Percentiles rank a stretch among this genome's conserved stretches.
Conservation (phyloP, 2,888 invertebrate species). For the Euzetes globulus region DNA sequence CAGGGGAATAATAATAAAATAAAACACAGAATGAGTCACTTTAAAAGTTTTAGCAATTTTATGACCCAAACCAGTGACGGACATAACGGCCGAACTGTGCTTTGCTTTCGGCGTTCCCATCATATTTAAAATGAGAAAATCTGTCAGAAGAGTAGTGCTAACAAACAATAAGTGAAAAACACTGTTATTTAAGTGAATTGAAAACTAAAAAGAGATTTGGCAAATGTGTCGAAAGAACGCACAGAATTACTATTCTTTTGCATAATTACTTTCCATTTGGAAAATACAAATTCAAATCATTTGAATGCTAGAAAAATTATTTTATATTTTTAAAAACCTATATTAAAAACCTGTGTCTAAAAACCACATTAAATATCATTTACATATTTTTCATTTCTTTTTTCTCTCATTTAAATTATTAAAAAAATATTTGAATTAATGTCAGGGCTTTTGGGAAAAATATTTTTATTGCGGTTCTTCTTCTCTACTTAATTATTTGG, state of each 20-base stretch:
- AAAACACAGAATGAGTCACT: constrained; percentile 25
- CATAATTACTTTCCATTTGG: not conserved
- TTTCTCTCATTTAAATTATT: not conserved
- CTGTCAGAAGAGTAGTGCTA: not conserved
- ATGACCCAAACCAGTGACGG: constrained; percentile 15
- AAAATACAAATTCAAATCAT: not conserved
- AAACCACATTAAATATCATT: not conserved
- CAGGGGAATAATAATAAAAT: constrained; percentile 18
- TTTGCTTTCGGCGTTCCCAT: not conserved
- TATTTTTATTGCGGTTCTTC: no score
- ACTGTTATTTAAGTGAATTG: not conserved
- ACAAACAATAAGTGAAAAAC: not conserved
- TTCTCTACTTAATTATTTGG: no score
- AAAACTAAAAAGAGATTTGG: not conserved
- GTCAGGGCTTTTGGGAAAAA: no score
- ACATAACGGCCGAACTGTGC: not conserved
- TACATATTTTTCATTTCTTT: not conserved
- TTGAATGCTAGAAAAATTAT: not conserved
- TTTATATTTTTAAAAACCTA: not conserved
- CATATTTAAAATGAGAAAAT: constrained; percentile 9
- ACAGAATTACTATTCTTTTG: not conserved
- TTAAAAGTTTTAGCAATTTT: constrained; percentile 24
- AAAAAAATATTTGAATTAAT: not conserved
- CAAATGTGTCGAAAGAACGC: not conserved
- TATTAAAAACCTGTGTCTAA: not conserved